Conservation (phyloP, 2,888 invertebrate species). For the Drosophila trichaetosa region DNA sequence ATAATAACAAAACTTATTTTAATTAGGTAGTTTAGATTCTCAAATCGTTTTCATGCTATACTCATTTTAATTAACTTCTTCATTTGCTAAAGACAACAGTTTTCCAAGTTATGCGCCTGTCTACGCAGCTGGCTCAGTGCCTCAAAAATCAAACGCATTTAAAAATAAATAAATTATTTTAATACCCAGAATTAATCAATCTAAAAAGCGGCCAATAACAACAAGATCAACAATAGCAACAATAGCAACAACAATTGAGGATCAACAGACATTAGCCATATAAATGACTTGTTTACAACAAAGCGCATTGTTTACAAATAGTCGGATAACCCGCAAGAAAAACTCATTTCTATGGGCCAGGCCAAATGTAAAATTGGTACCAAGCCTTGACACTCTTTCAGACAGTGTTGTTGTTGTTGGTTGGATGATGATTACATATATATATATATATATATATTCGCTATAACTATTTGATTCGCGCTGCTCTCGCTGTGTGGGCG, state of each 20-base stretch:
- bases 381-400: constrained; percentile 77
- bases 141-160: constrained; percentile 46
- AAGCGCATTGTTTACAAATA: constrained; percentile 74
- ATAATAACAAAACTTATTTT: neutral
- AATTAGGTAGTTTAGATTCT: neutral
- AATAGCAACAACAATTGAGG: constrained; percentile 18
- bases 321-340: constrained; percentile 50
- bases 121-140: neutral
- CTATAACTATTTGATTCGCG: constrained; percentile 39
- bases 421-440: constrained; percentile 26
- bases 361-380: constrained; percentile 50
- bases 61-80: constrained; percentile 14
- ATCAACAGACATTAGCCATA: constrained; percentile 46
- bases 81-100: constrained; percentile 11
- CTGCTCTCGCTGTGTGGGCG: constrained; percentile 29
- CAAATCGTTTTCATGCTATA: neutral
- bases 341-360: constrained; percentile 53
- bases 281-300: constrained; percentile 73
- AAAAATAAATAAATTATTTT: constrained; percentile 73
- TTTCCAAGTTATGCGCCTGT: neutral
- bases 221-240: constrained; percentile 17
- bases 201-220: constrained; percentile 48
- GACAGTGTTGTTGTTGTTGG: constrained; percentile 15
- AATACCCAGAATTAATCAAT: constrained; percentile 69
- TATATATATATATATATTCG: constrained; percentile 30